Base-by-base conservation (phyloP, 1,140 invertebrate genomes). In the Centruroides vittatus region DNA sequence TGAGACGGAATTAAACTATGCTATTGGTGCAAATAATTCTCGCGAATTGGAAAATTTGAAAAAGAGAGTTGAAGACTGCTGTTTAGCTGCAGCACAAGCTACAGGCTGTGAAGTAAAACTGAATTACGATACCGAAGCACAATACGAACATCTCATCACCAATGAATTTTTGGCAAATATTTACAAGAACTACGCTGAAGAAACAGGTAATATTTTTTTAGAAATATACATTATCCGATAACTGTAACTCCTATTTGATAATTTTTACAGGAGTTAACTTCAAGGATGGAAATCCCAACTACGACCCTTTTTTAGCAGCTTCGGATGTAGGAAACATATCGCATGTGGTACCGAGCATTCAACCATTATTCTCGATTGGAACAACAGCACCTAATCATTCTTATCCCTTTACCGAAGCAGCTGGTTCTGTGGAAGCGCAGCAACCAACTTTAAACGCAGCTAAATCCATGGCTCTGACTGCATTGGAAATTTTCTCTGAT, bases 241-340 rank as follows among this genome's bases (percentile, higher is more conserved):
- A 41, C 8, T 41, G 8, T 6, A 6, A 8, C 41, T 5, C 5
- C 41, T 41, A 41, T 41, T 41, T 34, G 23, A 23, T 23, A 23
- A 23, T 36, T 13, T 47, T 61, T 41, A 13, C 10, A 60, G 62
- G 55, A 5, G 59, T 61, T 11, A 3, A 11, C 1, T 64, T 64
- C 41, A 11, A 36, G n/a, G 58, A 65, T 55, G 13, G 47, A 34
- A 58, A 65, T 13, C 35, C 34, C 11, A 5, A 34, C 1, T 48
- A 49, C 2, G 47, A 34, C 1, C 47, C 57, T 8, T 65, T 66
- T 6, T 55, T 56, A 1, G 70, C 67, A 4, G 69, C 70, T 0
- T 69, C 70, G 7, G 70, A 71, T 49, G 68, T 71, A 72, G 74
- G 74, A 8, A 73, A 75, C 61, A 71, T 75, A 4, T 73, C 73